Evolutionary conservation across 1,140 invertebrate genomes (phyloP), one percentile per base, ranked within the genome.

Genomic region (Gerris buenoi): DNA sequence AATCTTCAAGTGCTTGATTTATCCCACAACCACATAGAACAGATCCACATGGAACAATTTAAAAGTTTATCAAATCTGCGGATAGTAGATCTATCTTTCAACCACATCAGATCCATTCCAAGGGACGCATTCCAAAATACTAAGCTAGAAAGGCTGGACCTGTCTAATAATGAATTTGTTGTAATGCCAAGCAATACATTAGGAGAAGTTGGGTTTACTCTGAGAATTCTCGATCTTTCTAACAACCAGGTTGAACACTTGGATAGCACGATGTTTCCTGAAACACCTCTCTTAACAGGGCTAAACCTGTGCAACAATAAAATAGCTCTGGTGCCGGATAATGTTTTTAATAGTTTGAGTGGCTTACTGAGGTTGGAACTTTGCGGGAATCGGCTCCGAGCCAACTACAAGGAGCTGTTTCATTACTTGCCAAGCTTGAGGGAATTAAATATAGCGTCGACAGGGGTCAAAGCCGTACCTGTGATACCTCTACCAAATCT

Each of bases 371-470:
- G 83, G 69, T 77, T 95, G 66, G 89, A 93, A 76, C 78, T 95
- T 1, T 88, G 89, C 33, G 84, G 83, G 64, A 95, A 95, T 76
- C 80, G 82, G n/a, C 75, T 90, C 1, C 84, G 89, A 70, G 88
- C 90, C 57, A 93, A 93, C 77, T 90, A 91, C 73, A 91, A 91
- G 72, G 90, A 93, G 76, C 80, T 93, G n/a, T 91, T 93, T 72
- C 88, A 92, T 73, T 91, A 92, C 76, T 82, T 91, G 18, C 90
- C 89, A 28, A 86, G 87, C 70, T 78, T 93, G 27, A 84, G 88
- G 73, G 81, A 86, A 73, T 80, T 94, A 64, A 86, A 85, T 74
- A 77, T 93, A 69, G 84, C 85, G 60, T 84, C 83, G 74, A 86
- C 88, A 74, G 87, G 88, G 33, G 82, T 93, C 66, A 86, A 81